phyloP scores from a whole-genome alignment of 2,888 invertebrate genomes.

The Cetonia aurata region DNA sequence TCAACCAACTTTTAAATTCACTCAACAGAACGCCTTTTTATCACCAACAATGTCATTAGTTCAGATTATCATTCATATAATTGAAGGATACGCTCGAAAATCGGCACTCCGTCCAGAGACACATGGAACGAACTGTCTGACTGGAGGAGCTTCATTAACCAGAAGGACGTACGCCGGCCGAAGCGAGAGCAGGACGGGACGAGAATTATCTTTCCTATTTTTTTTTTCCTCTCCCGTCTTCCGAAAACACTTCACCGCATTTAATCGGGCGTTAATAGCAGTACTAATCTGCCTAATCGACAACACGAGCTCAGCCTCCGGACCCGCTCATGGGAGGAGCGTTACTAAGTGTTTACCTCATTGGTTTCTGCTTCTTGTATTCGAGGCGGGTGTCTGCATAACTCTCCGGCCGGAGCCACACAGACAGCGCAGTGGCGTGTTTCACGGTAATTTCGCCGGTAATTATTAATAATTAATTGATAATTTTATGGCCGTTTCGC shows the following conservation, averaged over 20 bases:
- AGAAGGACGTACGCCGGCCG: slow-evolving; percentile 10
- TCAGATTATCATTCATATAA: not conserved
- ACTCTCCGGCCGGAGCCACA: slow-evolving; percentile 30
- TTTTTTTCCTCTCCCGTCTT: slow-evolving; percentile 33
- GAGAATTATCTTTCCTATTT: slow-evolving; percentile 35
- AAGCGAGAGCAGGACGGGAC: slow-evolving; percentile 18
- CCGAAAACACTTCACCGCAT: slow-evolving; percentile 41
- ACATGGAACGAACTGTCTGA: slow-evolving; percentile 14
- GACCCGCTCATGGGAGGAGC: slow-evolving; percentile 54
- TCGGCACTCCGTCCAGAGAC: slow-evolving; percentile 1
- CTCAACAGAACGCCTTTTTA: slow-evolving; percentile 5
- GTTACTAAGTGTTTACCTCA: slow-evolving; percentile 52
- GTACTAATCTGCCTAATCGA: slow-evolving; percentile 50
- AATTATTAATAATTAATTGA: slow-evolving; percentile 40
- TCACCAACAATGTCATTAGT: not conserved
- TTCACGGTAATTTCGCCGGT: slow-evolving; percentile 32
- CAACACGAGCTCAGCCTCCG: slow-evolving; percentile 52
- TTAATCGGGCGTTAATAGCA: slow-evolving; percentile 52
- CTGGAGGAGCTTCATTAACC: slow-evolving; percentile 14
- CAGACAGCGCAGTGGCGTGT: slow-evolving; percentile 44
- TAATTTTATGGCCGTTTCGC: slow-evolving; percentile 38
- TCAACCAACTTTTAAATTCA: slow-evolving; percentile 31
- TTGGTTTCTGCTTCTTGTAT: slow-evolving; percentile 55
- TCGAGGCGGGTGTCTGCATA: slow-evolving; percentile 53
- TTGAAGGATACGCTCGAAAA: not conserved